Base-by-base conservation (phyloP, 2,113 vertebrate species). In the Carlito syrichta region DNA sequence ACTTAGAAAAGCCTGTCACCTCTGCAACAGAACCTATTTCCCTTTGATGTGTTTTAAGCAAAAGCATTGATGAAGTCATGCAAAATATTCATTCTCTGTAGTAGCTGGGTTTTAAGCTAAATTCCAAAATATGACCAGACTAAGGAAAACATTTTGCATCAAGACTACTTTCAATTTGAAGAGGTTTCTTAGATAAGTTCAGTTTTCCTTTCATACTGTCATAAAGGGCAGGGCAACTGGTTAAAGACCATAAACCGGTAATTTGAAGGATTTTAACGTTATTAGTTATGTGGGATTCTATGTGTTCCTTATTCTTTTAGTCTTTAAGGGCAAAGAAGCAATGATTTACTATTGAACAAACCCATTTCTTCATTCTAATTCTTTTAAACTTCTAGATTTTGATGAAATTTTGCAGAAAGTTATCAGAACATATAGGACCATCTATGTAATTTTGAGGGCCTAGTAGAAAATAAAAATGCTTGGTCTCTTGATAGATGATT, bases 181-280 rank as follows among this genome's bases (percentile, higher is more conserved):
- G 58, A 40, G 7, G 35, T 6, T 32, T 56, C 66, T 85, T 20
- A 45, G 27, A 14, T 62, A 43, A 38, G 5, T 20, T 35, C 32
- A 13, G 5, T 0, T 68, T 0, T 14, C 30, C 25, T 69, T 14
- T 48, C 7, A 19, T 27, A 27, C 1, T 4, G 0, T 77, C 60
- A 12, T 0, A 40, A 9, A 77, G 43, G 1, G 9, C 27, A 56
- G 11, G 20, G 12, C 5, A 50, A 13, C 17, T 16, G 27, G 32
- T 32, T 23, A 6, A 56, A 83, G 43, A 45, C 35, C 12, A 56
- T 1, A 60, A 86, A 56, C 25, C 8, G 22, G 20, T 22, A 19
- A 82, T 14, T 12, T 48, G 22, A 13, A 91, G 35, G 17, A 48
- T 84, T 38, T 43, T 66, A 19, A n/a, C 2, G 0, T 6, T 35